Conservation (phyloP, 1,140 invertebrate genomes). For the Halictus rubicundus region DNA sequence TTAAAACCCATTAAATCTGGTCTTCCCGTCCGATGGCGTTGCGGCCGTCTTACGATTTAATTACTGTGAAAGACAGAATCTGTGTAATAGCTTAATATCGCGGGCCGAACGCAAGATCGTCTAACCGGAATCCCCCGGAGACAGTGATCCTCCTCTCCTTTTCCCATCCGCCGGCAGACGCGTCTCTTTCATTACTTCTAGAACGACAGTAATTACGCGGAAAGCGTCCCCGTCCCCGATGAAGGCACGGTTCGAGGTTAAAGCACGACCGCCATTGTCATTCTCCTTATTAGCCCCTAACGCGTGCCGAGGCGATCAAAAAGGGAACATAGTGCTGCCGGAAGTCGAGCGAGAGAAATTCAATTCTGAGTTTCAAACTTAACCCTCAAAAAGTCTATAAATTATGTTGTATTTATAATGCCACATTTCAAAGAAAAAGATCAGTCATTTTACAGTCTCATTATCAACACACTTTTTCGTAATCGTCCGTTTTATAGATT, state of each 20-base stretch:
- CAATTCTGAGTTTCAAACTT: no score
- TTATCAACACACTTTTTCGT: no score
- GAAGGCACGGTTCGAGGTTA: background rate
- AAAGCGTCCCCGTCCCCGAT: background rate
- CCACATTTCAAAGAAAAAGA: no score
- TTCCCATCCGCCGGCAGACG: slow-evolving; percentile 23
- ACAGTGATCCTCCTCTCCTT: background rate
- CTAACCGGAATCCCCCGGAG: background rate
- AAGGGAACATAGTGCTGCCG: slow-evolving; percentile 26
- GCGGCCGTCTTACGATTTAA: background rate
- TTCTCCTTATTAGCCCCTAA: slow-evolving; percentile 32
- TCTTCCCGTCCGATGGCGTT: background rate
- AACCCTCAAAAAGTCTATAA: no score
- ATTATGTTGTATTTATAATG: no score
- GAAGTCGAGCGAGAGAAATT: no score
- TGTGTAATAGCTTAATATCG: background rate
- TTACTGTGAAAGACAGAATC: background rate
- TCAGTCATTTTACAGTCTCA: no score
- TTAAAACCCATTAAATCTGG: background rate
- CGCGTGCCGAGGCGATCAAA: slow-evolving; percentile 29
- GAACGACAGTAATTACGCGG: slow-evolving; percentile 51
- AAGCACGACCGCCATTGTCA: slow-evolving; percentile 23
- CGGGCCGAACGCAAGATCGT: background rate
- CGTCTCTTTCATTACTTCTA: slow-evolving; percentile 54
- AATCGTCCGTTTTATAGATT: no score